phyloP scores from a whole-genome alignment of 2,113 vertebrate species.

The Corythoichthys haematopterus region DNA sequence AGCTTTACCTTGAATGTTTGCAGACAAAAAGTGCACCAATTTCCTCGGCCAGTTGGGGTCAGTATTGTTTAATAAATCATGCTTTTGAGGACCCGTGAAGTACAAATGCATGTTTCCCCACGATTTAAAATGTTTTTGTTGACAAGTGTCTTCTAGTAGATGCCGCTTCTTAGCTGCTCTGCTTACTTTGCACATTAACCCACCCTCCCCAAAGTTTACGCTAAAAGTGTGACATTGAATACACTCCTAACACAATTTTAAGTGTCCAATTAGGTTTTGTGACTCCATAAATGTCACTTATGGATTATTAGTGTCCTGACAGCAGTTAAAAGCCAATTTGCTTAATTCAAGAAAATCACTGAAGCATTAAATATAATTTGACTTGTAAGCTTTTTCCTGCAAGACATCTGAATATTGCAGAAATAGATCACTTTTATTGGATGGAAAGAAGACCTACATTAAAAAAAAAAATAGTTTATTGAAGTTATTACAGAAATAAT shows the following conservation, averaged over 20 bases:
- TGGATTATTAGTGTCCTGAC: slow-evolving; percentile 20
- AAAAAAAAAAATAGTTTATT: slow-evolving; percentile 51
- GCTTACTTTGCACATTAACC: not conserved
- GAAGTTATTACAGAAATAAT: slow-evolving; percentile 62
- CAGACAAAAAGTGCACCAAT: not conserved
- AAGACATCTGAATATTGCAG: not conserved
- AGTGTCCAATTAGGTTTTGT: not conserved
- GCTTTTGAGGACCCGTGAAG: too few species aligned
- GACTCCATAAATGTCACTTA: slow-evolving; percentile 18
- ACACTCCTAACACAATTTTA: not conserved
- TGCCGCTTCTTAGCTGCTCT: not conserved
- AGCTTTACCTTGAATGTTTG: not conserved
- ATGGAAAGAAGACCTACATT: slow-evolving; percentile 3
- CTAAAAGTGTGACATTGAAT: slow-evolving; percentile 17
- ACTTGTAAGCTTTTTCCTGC: slow-evolving; percentile 13
- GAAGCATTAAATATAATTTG: slow-evolving; percentile 26
- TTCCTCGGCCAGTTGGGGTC: not conserved
- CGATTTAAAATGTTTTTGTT: too few species aligned
- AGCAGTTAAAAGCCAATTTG: slow-evolving; percentile 31
- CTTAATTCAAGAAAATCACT: slow-evolving; percentile 37
- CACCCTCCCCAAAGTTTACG: not conserved
- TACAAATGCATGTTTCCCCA: too few species aligned
- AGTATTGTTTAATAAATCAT: not conserved
- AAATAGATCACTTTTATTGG: not conserved
- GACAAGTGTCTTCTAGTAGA: too few species aligned